phyloP scores from a whole-genome alignment of 2,113 vertebrate genomes.

The Camelus dromedarius region DNA sequence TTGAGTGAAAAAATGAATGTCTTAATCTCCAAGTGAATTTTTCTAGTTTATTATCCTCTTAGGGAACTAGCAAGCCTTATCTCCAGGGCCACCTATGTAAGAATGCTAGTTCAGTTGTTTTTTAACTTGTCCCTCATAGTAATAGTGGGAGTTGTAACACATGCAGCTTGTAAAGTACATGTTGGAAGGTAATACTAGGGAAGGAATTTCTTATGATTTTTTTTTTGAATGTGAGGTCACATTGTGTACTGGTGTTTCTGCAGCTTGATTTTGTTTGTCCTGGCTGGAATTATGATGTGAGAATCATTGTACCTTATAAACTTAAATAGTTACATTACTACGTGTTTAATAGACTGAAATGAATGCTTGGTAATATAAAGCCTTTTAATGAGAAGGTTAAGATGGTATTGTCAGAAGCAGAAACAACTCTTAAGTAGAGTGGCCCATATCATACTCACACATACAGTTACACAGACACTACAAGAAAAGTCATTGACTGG shows the following conservation, averaged over 20 bases:
- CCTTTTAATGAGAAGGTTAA: slow-evolving; percentile 75
- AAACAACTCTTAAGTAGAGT: slow-evolving; percentile 70
- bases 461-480: not conserved
- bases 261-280: slow-evolving; percentile 58
- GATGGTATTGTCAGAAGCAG: slow-evolving; percentile 62
- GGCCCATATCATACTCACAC: slow-evolving; percentile 12
- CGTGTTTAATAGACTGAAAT: slow-evolving; percentile 67
- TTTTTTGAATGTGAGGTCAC: slow-evolving; percentile 71
- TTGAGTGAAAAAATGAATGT: not conserved
- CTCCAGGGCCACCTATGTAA: slow-evolving; percentile 17
- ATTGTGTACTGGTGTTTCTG: slow-evolving; percentile 49
- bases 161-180: slow-evolving; percentile 17
- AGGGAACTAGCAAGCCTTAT: not conserved
- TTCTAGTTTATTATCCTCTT: not conserved
- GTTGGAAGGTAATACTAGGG: not conserved
- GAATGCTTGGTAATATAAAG: slow-evolving; percentile 74
- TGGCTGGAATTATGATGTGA: slow-evolving; percentile 58
- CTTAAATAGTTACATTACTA: slow-evolving; percentile 79
- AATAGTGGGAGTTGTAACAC: slow-evolving; percentile 44
- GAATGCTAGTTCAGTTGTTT: slow-evolving; percentile 58
- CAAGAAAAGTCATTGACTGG: not conserved
- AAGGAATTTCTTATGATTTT: slow-evolving; percentile 59
- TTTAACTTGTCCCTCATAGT: slow-evolving; percentile 48
- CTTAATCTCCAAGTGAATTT: not conserved
- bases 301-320: slow-evolving; percentile 62